phyloP scores from a whole-genome alignment of 2,797 vertebrate genomes.

The Chaetodon trifasciatus region DNA sequence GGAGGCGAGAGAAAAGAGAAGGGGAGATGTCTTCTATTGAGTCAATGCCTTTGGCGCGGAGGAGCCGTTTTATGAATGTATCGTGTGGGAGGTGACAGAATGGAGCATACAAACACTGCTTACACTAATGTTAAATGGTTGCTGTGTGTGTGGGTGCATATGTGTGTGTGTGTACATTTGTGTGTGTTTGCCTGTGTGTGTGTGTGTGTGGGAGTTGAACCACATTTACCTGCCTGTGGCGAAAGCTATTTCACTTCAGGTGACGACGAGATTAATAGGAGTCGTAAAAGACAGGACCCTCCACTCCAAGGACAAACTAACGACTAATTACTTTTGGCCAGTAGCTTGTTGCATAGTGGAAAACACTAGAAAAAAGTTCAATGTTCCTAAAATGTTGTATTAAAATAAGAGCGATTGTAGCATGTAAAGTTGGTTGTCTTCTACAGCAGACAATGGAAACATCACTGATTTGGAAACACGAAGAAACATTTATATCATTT shows the following conservation, averaged over 20 bases:
- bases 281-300: slow-evolving; percentile 68
- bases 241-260: slow-evolving; percentile 75
- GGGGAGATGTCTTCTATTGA: slow-evolving; percentile 69
- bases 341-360: slow-evolving; percentile 38
- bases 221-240: slow-evolving; percentile 72
- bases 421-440: background rate
- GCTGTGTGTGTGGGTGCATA: slow-evolving; percentile 64
- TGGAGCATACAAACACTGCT: slow-evolving; percentile 79
- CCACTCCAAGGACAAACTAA: slow-evolving; percentile 75
- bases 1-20: slow-evolving; percentile 54
- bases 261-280: slow-evolving; percentile 76
- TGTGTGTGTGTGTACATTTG: slow-evolving; percentile 27
- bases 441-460: background rate
- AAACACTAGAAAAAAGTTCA: slow-evolving; percentile 48
- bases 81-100: slow-evolving; percentile 83
- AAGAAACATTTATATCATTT: slow-evolving; percentile 19
- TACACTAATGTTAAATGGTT: slow-evolving; percentile 76
- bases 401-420: slow-evolving; percentile 8
- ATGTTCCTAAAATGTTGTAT: slow-evolving; percentile 34
- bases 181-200: slow-evolving; percentile 15
- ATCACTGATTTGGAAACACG: slow-evolving; percentile 5
- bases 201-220: slow-evolving; percentile 60
- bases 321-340: slow-evolving; percentile 62
- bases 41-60: slow-evolving; percentile 70
- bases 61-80: slow-evolving; percentile 83